A percentile compares a stretch with the other conserved stretches of the same genome.
phyloP scores from a whole-genome alignment of 2,797 vertebrate genomes.

The Coilia nasus region DNA sequence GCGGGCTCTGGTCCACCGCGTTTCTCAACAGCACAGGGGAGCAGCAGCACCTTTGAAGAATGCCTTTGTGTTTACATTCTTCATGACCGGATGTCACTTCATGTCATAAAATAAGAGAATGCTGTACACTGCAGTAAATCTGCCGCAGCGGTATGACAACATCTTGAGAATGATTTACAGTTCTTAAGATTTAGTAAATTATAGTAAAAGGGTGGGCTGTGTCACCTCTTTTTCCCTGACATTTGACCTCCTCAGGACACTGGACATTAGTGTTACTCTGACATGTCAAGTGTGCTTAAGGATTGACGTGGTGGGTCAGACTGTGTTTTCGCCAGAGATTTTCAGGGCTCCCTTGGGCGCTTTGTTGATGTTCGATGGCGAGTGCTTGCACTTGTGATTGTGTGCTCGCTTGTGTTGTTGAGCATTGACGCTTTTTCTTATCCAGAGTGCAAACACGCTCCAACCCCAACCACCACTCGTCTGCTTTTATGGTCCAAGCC shows the following conservation, averaged over 20 bases:
- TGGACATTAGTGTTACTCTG: not conserved
- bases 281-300: not conserved
- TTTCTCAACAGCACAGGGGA: not conserved
- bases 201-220: not conserved
- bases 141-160: not conserved
- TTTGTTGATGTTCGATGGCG: too few species aligned
- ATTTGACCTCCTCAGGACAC: not conserved
- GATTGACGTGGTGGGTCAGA: not conserved
- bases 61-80: not conserved
- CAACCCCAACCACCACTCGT: slow-evolving; percentile 2
- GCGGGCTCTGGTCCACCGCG: not conserved
- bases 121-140: not conserved
- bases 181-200: too few species aligned
- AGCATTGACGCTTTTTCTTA: not conserved
- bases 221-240: not conserved
- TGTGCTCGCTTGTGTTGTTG: slow-evolving; percentile 14
- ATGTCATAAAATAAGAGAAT: not conserved
- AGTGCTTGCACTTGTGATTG: not conserved
- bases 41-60: not conserved
- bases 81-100: not conserved
- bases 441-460: slow-evolving; percentile 18
- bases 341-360: too few species aligned
- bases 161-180: too few species aligned
- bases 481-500: slow-evolving; percentile 23
- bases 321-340: too few species aligned